Conservation (phyloP, 2,888 invertebrate genomes). For the Tryphoninae sp. region DNA sequence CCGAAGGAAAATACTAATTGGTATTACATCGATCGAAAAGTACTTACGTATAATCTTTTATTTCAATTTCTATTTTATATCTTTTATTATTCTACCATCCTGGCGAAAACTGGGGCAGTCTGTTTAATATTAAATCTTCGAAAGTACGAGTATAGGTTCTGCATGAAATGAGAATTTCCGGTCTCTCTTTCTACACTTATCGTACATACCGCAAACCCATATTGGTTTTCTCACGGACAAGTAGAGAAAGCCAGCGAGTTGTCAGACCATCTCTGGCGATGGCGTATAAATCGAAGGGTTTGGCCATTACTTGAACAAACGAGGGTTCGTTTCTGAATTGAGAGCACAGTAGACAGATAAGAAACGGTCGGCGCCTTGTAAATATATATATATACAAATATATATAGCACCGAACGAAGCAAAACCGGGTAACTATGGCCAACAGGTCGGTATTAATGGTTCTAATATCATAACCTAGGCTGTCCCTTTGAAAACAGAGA, state of each 20-base stretch:
- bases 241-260: constrained; percentile 67
- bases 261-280: constrained; percentile 60
- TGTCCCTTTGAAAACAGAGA: not conserved
- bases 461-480: not conserved
- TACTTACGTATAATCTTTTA: too few species aligned
- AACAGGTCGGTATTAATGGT: not conserved
- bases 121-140: constrained; percentile 3
- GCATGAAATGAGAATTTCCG: constrained; percentile 1
- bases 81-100: too few species aligned
- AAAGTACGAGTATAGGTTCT: constrained; percentile 20
- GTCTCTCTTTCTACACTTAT: constrained; percentile 14
- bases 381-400: constrained; percentile 4
- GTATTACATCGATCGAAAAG: too few species aligned
- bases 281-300: constrained; percentile 9
- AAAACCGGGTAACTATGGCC: not conserved
- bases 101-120: constrained; percentile 2
- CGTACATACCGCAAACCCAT: not conserved
- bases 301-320: constrained; percentile 72
- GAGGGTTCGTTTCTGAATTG: constrained; percentile 64
- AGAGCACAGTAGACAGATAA: constrained; percentile 63
- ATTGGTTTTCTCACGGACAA: constrained; percentile 58
- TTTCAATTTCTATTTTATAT: too few species aligned
- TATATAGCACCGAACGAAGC: not conserved
- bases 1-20: too few species aligned
- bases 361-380: constrained; percentile 51